Evolutionary conservation across 2,113 vertebrate genomes (phyloP).

Genomic region (Pitta sordida): DNA sequence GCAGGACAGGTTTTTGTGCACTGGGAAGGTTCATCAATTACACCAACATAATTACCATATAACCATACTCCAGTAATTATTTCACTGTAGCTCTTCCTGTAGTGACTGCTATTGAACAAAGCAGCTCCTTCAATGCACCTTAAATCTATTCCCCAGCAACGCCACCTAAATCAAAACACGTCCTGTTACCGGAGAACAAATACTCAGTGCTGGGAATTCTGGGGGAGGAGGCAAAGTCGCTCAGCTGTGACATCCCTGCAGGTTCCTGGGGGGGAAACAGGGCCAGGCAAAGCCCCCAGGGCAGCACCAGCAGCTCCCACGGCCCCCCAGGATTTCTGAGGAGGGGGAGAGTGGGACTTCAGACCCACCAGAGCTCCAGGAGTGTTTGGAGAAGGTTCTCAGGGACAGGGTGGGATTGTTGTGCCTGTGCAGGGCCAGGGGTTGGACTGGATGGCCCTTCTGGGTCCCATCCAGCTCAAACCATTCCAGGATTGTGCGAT

Average conservation of each 20-base stretch:
- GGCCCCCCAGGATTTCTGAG: accelerated
- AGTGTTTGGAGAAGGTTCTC: neutral
- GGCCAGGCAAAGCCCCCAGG: neutral
- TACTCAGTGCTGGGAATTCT: neutral
- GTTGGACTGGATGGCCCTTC: accelerated
- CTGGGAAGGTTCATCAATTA: conserved; percentile 44
- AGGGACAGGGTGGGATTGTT: neutral
- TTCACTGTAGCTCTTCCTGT: conserved; percentile 19
- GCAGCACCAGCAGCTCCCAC: accelerated
- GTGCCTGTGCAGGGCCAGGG: neutral
- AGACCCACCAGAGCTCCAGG: neutral
- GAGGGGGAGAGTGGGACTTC: accelerated
- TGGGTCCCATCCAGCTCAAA: neutral
- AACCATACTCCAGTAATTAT: conserved; percentile 19
- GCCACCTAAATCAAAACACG: neutral
- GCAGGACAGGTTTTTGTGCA: neutral
- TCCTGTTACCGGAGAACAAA: neutral
- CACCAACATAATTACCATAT: conserved; percentile 42
- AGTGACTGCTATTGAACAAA: conserved; percentile 22
- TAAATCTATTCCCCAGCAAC: conserved; percentile 7
- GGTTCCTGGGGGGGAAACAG: accelerated
- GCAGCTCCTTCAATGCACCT: neutral
- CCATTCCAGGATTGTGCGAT: accelerated
- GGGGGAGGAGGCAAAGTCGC: neutral
- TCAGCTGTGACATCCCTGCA: accelerated